Conservation (phyloP, 2,888 invertebrate species). For the Acanthosepion esculentum region DNA sequence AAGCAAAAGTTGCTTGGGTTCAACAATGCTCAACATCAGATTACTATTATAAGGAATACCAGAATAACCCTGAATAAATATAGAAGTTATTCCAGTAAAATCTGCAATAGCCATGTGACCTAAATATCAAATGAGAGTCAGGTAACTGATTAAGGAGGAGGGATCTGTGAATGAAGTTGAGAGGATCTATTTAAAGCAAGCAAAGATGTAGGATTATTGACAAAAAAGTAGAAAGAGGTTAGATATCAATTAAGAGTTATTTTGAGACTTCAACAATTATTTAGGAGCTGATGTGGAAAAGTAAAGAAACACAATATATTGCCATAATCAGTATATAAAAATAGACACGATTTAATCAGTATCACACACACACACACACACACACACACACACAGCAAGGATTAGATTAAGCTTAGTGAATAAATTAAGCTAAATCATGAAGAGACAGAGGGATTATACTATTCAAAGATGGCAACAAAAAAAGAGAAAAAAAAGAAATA, state of each 20-base stretch:
- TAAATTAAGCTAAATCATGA: conserved; percentile 6
- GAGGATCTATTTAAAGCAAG: not conserved
- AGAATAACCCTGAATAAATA: not conserved
- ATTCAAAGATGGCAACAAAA: not conserved
- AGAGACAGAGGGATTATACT: not conserved
- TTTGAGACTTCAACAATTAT: no score
- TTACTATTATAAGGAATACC: not conserved
- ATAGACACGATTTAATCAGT: not conserved
- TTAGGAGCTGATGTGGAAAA: no score
- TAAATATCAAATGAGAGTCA: not conserved
- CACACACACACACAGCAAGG: not conserved
- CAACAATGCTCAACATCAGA: not conserved
- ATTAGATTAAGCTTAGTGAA: not conserved
- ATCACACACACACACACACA: not conserved
- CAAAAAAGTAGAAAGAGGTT: no score
- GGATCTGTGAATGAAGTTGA: not conserved
- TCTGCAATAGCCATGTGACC: not conserved
- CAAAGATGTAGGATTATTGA: not conserved
- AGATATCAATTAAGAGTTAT: no score
- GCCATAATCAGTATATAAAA: not conserved
- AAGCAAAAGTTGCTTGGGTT: not conserved
- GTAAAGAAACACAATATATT: no score
- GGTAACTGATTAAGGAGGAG: not conserved
- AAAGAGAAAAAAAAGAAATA: not conserved
- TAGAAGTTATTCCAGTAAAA: not conserved